Evolutionary conservation across 2,113 vertebrate species (phyloP), one percentile per base, ranked within the genome.

Genomic region (Microtus ochrogaster): DNA sequence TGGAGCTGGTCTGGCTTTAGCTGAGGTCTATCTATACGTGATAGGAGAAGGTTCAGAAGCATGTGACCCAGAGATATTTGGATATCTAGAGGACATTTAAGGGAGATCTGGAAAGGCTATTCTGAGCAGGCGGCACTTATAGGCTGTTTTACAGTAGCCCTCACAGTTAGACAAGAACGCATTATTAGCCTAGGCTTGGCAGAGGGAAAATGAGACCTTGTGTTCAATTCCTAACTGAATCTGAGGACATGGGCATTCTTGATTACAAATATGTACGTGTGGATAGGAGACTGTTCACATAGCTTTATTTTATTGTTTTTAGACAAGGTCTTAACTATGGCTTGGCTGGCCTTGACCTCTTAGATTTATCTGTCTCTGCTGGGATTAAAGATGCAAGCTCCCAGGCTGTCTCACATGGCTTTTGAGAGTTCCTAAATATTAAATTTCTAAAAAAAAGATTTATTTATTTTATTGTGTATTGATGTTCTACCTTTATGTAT

Each of bases 391-490:
- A 81, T n/a, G n/a, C 52, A 82, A 58, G 52, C 36, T 26, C 7
- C 79, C 36, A 61, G 22, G 55, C 55, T 24, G 55, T 55, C 52
- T 82, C 79, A 61, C 52, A 26, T 2, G 39, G 52, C 24, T 61
- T 89, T 92, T 86, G 91, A 97, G 94, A 93, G 86, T 52, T 97
- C 95, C 85, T 82, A 91, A 95, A 92, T 89, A 96, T 83, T 94
- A 96, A 74, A 39, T 73, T 73, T 73, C 11, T 10, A 9, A 22
- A 73, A 9, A 55, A 55, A 55, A 72, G 68, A 72, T 72, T 73
- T 39, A 39, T 72, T 70, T 70, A 70, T 36, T 72, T 72, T 72
- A 72, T 72, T 73, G 70, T 39, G 70, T n/a, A 73, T 39, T 73
- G 36, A 21, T 73, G 70, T 39, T 73, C 39, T 73, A n/a, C 30